Conservation (phyloP, 1,140 invertebrate genomes). For the Thaumetopoea pityocampa region DNA sequence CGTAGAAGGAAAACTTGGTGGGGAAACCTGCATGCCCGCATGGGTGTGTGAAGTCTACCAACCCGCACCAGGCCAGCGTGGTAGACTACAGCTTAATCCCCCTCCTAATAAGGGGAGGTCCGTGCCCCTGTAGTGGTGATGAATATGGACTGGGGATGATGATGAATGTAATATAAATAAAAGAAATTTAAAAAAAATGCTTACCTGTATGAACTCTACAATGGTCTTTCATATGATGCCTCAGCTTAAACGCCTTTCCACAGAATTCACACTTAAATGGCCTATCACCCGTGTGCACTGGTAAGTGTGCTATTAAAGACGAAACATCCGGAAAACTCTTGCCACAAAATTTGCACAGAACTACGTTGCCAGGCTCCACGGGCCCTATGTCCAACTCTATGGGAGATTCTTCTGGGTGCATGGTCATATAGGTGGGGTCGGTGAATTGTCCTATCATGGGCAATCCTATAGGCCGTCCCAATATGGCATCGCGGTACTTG, state of each 20-base stretch:
- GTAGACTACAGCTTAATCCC: no score
- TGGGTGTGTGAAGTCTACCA: no score
- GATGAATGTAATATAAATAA: conserved; percentile 6
- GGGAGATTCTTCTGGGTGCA: conserved; percentile 66
- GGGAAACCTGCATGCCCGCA: no score
- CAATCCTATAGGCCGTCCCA: conserved; percentile 71
- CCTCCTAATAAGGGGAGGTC: no score
- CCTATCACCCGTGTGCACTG: conserved; percentile 91
- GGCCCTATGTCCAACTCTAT: conserved; percentile 73
- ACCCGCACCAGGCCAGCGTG: no score
- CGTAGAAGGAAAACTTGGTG: no score
- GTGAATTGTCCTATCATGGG: conserved; percentile 76
- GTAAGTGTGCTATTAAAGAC: conserved; percentile 89
- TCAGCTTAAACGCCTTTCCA: conserved; percentile 91
- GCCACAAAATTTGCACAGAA: conserved; percentile 92
- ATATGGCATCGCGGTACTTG: conserved; percentile 86
- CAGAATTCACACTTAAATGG: conserved; percentile 95
- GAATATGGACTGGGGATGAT: no score
- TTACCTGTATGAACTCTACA: conserved; percentile 91
- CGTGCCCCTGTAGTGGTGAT: no score
- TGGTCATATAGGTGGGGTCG: conserved; percentile 65
- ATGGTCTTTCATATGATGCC: conserved; percentile 95
- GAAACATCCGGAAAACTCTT: conserved; percentile 93
- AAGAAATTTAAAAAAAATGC: conserved; percentile 22
- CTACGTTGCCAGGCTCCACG: conserved; percentile 82